Conservation (phyloP, 2,113 vertebrate species). For the Stigmatopora nigra region DNA sequence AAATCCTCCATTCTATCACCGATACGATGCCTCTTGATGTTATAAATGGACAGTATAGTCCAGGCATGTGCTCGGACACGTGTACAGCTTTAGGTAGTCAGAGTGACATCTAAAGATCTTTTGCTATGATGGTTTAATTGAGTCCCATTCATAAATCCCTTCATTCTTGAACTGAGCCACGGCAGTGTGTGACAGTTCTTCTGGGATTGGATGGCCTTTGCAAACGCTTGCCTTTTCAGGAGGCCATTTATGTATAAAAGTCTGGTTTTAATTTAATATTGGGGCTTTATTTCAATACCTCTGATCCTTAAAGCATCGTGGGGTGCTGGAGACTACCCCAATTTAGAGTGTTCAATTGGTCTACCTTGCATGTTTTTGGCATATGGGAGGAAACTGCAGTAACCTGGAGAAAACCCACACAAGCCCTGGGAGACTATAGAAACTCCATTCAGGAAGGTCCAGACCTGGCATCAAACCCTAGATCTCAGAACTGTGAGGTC, state of each 20-base stretch:
- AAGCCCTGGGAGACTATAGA: too few species aligned
- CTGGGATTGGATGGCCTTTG: slow-evolving; percentile 37
- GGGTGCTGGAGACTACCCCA: too few species aligned
- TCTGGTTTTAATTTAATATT: background rate
- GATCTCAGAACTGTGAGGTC: too few species aligned
- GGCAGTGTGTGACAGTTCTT: slow-evolving; percentile 19
- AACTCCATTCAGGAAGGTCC: too few species aligned
- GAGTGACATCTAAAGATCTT: slow-evolving; percentile 20
- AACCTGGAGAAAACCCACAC: too few species aligned
- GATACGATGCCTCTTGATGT: slow-evolving; percentile 38
- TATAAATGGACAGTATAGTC: slow-evolving; percentile 35
- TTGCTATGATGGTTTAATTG: slow-evolving; percentile 30
- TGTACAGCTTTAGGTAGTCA: slow-evolving; percentile 28
- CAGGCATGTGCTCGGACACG: slow-evolving; percentile 37
- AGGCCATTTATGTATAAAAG: background rate
- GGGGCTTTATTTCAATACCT: background rate
- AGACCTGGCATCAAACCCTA: too few species aligned
- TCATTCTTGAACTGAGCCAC: slow-evolving; percentile 18
- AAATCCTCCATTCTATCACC: slow-evolving; percentile 41
- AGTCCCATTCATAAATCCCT: slow-evolving; percentile 12
- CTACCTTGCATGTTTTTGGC: too few species aligned
- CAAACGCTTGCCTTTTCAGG: background rate
- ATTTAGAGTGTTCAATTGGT: too few species aligned
- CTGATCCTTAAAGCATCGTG: too few species aligned
- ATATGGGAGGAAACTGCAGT: too few species aligned